Evolutionary conservation across 1,140 invertebrate genomes (phyloP), one percentile per base, ranked within the genome.

Genomic region (Ericerus pela): DNA sequence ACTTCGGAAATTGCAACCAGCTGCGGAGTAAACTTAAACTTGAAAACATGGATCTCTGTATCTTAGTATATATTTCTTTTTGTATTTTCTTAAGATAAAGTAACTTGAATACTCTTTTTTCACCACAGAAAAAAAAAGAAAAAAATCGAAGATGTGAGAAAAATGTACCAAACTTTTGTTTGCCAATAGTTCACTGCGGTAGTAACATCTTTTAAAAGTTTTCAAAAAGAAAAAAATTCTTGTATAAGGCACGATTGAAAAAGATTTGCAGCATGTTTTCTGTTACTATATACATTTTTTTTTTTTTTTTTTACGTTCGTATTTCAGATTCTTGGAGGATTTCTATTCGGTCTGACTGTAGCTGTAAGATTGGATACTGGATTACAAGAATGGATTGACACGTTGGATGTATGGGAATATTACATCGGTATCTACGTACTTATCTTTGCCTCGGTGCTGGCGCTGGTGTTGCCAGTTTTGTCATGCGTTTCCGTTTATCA

Each of bases 341-440:
- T 78, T 1, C 74, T 89, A 59, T 85, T 91, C 59, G 81, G 80
- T 0, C 67, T 91, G 8, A 80, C 81, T 29, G 70, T 91, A 18
- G 91, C 85, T 82, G 73, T 90, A 60, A 75, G 82, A 53, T 73
- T 86, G 18, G 87, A 91, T 60, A 77, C 79, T 2, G 80, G 79
- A 1, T 81, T 89, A 61, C 80, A 82, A 63, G 80, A 88, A 59
- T 89, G 84, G 81, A 76, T 91, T 26, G 71, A 73, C 3, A 80
- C 82, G 56, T 67, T 90, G 20, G 74, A 84, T 41, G 78, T 88
- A 33, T 69, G 79, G 53, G 72, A 80, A 41, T 87, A 84, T 67
- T 89, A 88, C 71, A 83, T 80, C 41, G 87, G 86, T 5, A 72
- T 86, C 55, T 89, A 89, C 62, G 76, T 91, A 31, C 71, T 91